These are phyloP conservation scores for Erebia palarica DNA, from an alignment of 2,888 invertebrate genomes.

Conservation along the genomic window DNA sequence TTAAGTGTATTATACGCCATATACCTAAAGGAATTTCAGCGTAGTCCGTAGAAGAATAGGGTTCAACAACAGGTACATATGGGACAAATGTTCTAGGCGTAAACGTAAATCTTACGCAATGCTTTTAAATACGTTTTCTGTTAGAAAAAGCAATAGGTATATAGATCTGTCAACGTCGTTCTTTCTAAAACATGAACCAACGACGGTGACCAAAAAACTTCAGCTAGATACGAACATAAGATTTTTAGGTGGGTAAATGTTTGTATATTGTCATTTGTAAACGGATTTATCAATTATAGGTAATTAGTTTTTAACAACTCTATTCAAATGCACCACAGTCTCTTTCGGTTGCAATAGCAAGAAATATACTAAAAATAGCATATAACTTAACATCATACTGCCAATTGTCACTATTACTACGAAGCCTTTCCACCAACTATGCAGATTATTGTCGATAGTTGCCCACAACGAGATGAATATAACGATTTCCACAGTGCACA, in stretches of 20 bases:
- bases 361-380: constrained; percentile 85
- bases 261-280: not conserved
- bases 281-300: not conserved
- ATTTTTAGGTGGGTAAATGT: not conserved
- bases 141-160: constrained; percentile 32
- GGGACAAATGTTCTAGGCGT: constrained; percentile 35
- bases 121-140: constrained; percentile 37
- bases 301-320: constrained; percentile 22
- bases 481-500: constrained; percentile 86
- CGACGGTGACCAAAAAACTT: constrained; percentile 24
- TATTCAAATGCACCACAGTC: constrained; percentile 69
- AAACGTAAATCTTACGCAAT: constrained; percentile 41
- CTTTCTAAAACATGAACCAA: constrained; percentile 26
- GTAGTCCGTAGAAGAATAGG: constrained; percentile 36
- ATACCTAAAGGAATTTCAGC: constrained; percentile 54
- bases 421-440: constrained; percentile 88
- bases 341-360: constrained; percentile 84
- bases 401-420: constrained; percentile 84
- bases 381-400: constrained; percentile 82
- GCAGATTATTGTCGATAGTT: constrained; percentile 71
- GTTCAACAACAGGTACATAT: constrained; percentile 32
- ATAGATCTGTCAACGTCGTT: constrained; percentile 35
- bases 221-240: not conserved
- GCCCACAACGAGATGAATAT: constrained; percentile 87
- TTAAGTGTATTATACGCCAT: constrained; percentile 53